Base-by-base conservation (phyloP, 1,140 invertebrate genomes). In the Drosophila sproati region DNA sequence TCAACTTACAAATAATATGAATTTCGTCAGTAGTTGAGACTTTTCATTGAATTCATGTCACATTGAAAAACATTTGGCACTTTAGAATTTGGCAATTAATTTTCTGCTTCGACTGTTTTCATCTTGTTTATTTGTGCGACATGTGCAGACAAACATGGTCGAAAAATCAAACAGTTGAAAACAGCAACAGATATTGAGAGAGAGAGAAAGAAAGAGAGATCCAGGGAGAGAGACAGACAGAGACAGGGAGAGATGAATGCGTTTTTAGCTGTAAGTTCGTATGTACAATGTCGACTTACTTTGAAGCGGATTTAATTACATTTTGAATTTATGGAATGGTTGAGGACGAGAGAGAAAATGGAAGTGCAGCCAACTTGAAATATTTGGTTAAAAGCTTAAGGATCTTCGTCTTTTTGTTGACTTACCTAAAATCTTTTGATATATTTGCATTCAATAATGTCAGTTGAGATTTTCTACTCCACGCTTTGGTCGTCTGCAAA, bases 231-330 rank as follows among this genome's bases (percentile, higher is more conserved):
- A 43, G 3, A 10, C 8, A 31, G 57, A 12, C 12, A 10, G 20
- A 31, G 57, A n/a, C n/a, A 12, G 47, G 0, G 2, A 8, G n/a
- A 66, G 35, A 67, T 59, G 8, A 4, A 10, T 5, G n/a, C 34
- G 34, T 10, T 54, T 20, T 54, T 1, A 34, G 12, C 50, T 8
- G 29, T 12, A 45, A 34, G 67, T 28, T 43, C 20, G 35, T 37
- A 12, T 41, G 43, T 20, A 7, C 50, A 43, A 59, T 62, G 35
- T 73, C 35, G 35, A 73, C 50, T 73, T 74, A 56, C 70, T 78
- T 76, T 72, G 70, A 72, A 79, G 73, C 60, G 60, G 54, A 43
- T 59, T 77, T 85, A 85, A 83, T 85, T 83, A 85, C 81, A 85
- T 73, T 78, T 87, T 35, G 37, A 12, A 83, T 50, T 75, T 64